Conservation (phyloP, 92 coral and sea anemone species). For the Paragorgia papillata region DNA sequence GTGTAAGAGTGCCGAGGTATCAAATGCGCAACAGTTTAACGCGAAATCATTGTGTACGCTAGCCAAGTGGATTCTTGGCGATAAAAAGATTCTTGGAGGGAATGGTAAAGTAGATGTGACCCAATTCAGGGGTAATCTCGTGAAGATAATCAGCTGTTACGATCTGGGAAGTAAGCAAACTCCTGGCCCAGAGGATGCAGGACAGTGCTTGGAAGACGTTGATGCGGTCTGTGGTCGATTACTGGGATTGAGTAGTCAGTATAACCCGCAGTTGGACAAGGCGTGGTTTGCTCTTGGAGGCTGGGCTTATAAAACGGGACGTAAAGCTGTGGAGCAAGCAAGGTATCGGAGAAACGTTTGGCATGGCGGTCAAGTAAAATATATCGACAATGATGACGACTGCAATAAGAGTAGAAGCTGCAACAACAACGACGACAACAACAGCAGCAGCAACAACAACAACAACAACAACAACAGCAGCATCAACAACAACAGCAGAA, state of each 20-base stretch:
- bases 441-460: too few relatives aligned
- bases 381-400: background rate
- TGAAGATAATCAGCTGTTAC: conserved; percentile 73
- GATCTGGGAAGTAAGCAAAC: conserved; percentile 71
- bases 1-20: conserved; percentile 59
- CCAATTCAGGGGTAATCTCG: conserved; percentile 58
- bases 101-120: conserved; percentile 72
- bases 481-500: too few relatives aligned
- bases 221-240: conserved; percentile 93
- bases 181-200: conserved; percentile 47
- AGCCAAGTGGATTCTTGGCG: conserved; percentile 83
- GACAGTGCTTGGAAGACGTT: conserved; percentile 64
- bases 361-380: background rate
- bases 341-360: conserved; percentile 55
- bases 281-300: conserved; percentile 95
- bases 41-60: conserved; percentile 80
- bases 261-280: conserved; percentile 85
- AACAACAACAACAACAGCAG: too few relatives aligned
- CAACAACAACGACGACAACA: too few relatives aligned
- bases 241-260: conserved; percentile 80
- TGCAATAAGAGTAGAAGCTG: background rate
- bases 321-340: conserved; percentile 97
- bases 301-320: conserved; percentile 97
- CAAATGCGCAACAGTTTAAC: conserved; percentile 59
- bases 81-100: conserved; percentile 74